Evolutionary conservation across 2,888 invertebrate species (phyloP).

Genomic region (Erebia ligea): DNA sequence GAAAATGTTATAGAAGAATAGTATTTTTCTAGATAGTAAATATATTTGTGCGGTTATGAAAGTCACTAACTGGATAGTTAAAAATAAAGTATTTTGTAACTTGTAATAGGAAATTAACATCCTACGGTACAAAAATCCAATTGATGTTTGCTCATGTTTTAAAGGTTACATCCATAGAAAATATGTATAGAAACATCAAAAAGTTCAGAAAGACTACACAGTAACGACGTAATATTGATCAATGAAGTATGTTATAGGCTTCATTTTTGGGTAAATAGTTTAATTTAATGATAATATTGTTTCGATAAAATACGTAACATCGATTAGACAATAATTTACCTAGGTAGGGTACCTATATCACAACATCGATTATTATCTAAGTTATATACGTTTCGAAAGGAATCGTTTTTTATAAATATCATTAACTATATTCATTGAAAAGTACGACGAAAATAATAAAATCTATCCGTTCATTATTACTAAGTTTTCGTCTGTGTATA

Average conservation of each 20-base stretch:
- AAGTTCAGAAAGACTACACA: slow-evolving; percentile 57
- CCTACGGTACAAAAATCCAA: slow-evolving; percentile 28
- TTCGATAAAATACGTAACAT: slow-evolving; percentile 34
- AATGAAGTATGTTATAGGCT: slow-evolving; percentile 26
- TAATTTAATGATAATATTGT: slow-evolving; percentile 30
- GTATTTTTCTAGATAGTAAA: slow-evolving; percentile 22
- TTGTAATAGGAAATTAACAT: slow-evolving; percentile 13
- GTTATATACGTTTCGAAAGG: slow-evolving; percentile 26
- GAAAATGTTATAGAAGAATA: slow-evolving; percentile 16
- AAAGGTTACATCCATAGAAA: slow-evolving; percentile 51
- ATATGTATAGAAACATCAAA: slow-evolving; percentile 61
- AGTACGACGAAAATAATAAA: not conserved
- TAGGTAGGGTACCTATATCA: slow-evolving; percentile 24
- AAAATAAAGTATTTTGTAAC: slow-evolving; percentile 18
- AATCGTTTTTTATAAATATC: slow-evolving; percentile 6
- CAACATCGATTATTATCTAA: slow-evolving; percentile 26
- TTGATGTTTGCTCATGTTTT: slow-evolving; percentile 36
- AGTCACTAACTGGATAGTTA: slow-evolving; percentile 12
- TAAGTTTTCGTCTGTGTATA: not conserved
- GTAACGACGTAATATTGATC: slow-evolving; percentile 42
- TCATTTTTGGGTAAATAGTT: slow-evolving; percentile 27
- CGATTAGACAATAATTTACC: slow-evolving; percentile 22
- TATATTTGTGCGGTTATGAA: slow-evolving; percentile 35
- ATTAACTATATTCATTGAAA: slow-evolving; percentile 20
- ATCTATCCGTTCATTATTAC: not conserved